Evolutionary conservation across 92 coral and sea anemone genomes (phyloP), one percentile per base, ranked within the genome.

Genomic region (Palythoa grandiflora): DNA sequence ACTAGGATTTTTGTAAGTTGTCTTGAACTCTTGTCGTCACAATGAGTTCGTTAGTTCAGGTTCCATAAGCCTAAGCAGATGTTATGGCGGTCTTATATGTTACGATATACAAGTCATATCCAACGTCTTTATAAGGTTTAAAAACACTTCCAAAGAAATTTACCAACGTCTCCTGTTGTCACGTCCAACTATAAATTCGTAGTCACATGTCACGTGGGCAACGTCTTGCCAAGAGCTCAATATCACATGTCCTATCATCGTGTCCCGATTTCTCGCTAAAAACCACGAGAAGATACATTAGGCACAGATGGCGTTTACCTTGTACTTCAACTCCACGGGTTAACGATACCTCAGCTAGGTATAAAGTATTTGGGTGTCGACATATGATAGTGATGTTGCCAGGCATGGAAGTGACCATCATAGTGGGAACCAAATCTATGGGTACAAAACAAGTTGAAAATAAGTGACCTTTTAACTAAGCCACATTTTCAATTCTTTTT

Each of bases 331-430:
- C 21, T 19, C 60, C 57, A 5, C 37, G 39, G 36, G n/a, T 35
- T 13, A n/a, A 19, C 17, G 17, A 36, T 50, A 5, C 59, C 12
- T 66, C 75, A 81, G 86, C 86, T 81, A 13, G 94, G 96, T 78
- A 91, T 83, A 89, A 96, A 96, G 93, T 96, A 96, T 78, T 96
- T 96, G 19, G 98, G 98, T 12, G 98, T 96, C 14, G 98, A 93
- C 98, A 96, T 96, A 89, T 96, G 98, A 47, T 93, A 96, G 66
- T 96, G 98, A 88, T 96, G 98, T 37, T 93, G 79, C 96, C 96
- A 93, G 40, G 96, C 93, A 9, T 79, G 44, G 88, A 93, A 88
- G 87, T 96, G 98, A 55, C 96, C 98, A 47, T 71, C 84, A 85
- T 78, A 91, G 73, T 84, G 85, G 0, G 94, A 88, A 15, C 98